A percentile compares a stretch with the other conserved stretches of the same genome.
Evolutionary conservation across 2,888 invertebrate species (phyloP).

Genomic region (Hyalella azteca): DNA sequence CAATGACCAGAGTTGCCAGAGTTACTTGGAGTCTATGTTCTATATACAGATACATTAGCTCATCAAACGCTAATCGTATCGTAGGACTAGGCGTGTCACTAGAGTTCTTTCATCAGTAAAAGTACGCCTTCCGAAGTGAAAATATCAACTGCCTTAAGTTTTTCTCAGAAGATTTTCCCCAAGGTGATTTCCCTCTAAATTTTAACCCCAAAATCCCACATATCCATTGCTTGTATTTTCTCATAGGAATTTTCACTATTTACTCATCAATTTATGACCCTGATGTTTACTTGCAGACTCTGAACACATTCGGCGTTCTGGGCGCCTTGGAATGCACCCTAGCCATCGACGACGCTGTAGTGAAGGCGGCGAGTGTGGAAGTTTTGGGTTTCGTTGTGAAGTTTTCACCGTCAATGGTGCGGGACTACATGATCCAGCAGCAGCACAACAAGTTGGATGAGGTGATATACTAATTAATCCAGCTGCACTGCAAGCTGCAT

Average conservation of each 20-base stretch:
- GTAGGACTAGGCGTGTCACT: not conserved
- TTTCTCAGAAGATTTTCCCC: not conserved
- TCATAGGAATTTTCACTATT: not conserved
- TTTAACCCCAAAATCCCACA: not conserved
- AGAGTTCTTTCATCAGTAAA: too few relatives aligned
- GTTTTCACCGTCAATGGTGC: conserved; percentile 94
- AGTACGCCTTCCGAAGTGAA: not conserved
- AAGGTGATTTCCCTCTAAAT: not conserved
- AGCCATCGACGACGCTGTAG: conserved; percentile 69
- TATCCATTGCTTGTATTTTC: not conserved
- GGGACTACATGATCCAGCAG: conserved; percentile 95
- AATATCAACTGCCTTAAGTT: not conserved
- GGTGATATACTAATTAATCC: too few relatives aligned
- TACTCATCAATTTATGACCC: too few relatives aligned
- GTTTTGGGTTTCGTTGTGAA: conserved; percentile 98
- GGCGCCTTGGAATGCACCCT: conserved; percentile 89
- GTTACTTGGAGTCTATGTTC: not conserved
- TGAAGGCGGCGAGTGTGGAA: conserved; percentile 96
- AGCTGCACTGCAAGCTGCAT: too few relatives aligned
- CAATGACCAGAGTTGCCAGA: not conserved
- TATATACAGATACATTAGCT: not conserved
- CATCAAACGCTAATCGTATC: not conserved
- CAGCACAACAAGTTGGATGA: conserved; percentile 64
- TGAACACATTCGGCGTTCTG: conserved; percentile 85
- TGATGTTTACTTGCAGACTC: conserved; percentile 66